Base-by-base conservation (phyloP, 37 sponge, comb jelly and placozoan genomes). In the Aplysina aerophoba region DNA sequence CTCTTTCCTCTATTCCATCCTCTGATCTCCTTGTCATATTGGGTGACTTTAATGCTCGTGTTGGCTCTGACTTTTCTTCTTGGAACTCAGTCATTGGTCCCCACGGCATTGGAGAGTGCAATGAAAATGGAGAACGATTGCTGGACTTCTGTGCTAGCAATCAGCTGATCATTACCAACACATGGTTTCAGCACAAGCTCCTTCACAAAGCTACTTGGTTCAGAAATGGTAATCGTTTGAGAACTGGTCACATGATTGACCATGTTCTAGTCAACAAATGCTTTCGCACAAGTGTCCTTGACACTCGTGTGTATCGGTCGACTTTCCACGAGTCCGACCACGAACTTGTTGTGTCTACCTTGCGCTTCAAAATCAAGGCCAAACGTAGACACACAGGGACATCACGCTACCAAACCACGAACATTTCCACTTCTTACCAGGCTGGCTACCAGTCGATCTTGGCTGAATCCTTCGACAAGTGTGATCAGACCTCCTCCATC, bases 31-130 rank as follows among this genome's bases (percentile, higher is more conserved):
- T 81, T 34, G 53, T 81, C 62, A 20, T 81, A 22, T 15, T 58
- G 81, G 81, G 61, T 81, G 81, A 81, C 60, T 33, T 81, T 58
- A 81, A 81, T 81, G 81, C 81, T 58, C 81, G 31, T 33, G 61
- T 81, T 17, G 61, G 81, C 53, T 81, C 59, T 58, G 81, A 58
- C 62, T 65, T 12, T 16, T 65, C 66, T 20, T 65, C 66, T 16
- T 65, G 66, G 66, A 65, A 30, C 66, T 65, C 66, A 20, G 66
- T 65, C 66, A n/a, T n/a, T n/a, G n/a, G 80, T 44, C 56, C 80
- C 24, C 80, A 81, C 28, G 81, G 81, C 62, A 22, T 59, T 59
- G 60, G 81, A 50, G 61, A 59, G 35, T 30, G 31, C 60, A 81
- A 58, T 58, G 81, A 59, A 27, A 81, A 58, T 81, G 81, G 81